Percentiles rank a stretch among this genome's conserved stretches.
These are phyloP conservation scores for Cardiocondyla obscurior DNA, from an alignment of 1,140 invertebrate species.

Conservation along the genomic window DNA sequence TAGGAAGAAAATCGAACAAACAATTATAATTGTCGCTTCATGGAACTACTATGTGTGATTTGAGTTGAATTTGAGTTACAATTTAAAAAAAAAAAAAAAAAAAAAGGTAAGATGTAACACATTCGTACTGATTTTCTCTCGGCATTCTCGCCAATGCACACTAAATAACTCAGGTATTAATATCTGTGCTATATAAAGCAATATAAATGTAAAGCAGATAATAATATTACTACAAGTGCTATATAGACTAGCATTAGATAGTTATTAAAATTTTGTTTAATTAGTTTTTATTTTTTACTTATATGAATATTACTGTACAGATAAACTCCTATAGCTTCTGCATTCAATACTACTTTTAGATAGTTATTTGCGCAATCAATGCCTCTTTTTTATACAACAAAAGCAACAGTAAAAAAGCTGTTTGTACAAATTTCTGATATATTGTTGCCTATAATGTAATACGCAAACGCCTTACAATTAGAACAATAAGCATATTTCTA, in stretches of 20 bases:
- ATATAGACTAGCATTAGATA: background rate
- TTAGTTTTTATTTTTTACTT: background rate
- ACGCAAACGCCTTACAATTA: conserved; percentile 65
- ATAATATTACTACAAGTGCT: background rate
- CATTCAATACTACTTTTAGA: background rate
- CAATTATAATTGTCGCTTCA: background rate
- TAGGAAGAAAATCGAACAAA: background rate
- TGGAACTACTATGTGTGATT: background rate
- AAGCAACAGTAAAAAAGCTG: background rate
- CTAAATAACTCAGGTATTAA: background rate
- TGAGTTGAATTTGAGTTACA: no score
- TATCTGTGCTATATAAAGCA: background rate
- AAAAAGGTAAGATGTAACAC: background rate
- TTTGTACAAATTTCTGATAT: conserved; percentile 22
- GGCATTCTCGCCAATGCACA: background rate
- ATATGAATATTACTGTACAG: background rate
- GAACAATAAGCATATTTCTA: conserved; percentile 63
- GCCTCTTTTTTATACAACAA: background rate
- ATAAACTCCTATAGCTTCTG: background rate
- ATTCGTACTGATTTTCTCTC: background rate
- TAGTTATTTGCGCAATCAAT: background rate
- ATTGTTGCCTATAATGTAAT: conserved; percentile 62
- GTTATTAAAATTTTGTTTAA: background rate
- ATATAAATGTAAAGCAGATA: background rate
- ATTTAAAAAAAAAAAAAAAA: no score